Conservation (phyloP, 1,140 invertebrate species). For the Berghia stephanieae region DNA sequence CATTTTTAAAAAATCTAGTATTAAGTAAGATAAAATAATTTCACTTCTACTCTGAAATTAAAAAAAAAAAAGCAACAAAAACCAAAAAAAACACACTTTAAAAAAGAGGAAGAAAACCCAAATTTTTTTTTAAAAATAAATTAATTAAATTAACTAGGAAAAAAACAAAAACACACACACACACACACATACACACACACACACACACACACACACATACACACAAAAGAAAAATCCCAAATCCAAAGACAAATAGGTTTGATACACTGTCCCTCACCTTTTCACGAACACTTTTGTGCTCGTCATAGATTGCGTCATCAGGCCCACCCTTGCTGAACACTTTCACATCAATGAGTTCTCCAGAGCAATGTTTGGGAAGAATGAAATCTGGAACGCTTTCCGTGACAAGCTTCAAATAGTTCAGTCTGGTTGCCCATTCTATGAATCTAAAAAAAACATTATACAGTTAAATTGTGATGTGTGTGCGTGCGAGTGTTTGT, state of each 20-base stretch:
- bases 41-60: too few species aligned
- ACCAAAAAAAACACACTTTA: too few species aligned
- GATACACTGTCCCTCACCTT: constrained; percentile 41
- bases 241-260: not conserved
- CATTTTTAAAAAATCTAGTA: too few species aligned
- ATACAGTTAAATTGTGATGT: not conserved
- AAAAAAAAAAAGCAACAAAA: too few species aligned
- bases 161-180: not conserved
- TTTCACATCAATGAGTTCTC: constrained; percentile 57
- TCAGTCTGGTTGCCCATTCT: constrained; percentile 50
- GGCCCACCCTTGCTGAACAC: constrained; percentile 54
- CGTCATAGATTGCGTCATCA: constrained; percentile 63
- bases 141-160: not conserved
- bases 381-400: constrained; percentile 50
- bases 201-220: not conserved
- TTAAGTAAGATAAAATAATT: too few species aligned
- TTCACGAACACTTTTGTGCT: constrained; percentile 53
- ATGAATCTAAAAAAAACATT: constrained; percentile 45
- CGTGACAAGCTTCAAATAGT: constrained; percentile 49
- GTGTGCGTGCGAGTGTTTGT: not conserved
- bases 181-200: not conserved
- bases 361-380: constrained; percentile 51
- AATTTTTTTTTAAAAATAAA: too few species aligned
- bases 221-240: not conserved
- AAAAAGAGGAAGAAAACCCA: too few species aligned